phyloP scores from a whole-genome alignment of 1,140 invertebrate genomes.

The Drosophila chauvacae region DNA sequence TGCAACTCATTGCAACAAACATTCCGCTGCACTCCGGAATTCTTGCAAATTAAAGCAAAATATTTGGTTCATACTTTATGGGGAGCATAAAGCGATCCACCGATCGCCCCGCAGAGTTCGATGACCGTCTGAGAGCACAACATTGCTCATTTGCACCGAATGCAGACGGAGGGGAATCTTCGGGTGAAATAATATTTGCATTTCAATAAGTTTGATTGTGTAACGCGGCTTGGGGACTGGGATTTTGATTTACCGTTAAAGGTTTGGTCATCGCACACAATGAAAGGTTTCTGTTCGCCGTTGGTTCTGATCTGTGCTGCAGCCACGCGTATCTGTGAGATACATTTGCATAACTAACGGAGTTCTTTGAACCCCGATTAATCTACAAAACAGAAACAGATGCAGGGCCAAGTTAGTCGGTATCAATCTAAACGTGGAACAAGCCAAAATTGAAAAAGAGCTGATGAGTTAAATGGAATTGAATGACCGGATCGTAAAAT shows the following conservation, averaged over 20 bases:
- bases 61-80: conserved; percentile 21
- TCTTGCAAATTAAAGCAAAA: conserved; percentile 23
- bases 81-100: conserved; percentile 1
- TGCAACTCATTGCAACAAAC: conserved; percentile 19
- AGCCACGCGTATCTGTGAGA: conserved; percentile 74
- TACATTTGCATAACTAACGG: conserved; percentile 72
- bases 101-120: conserved; percentile 39
- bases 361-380: conserved; percentile 73
- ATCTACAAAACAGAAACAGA: conserved; percentile 22
- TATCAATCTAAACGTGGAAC: conserved; percentile 22
- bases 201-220: conserved; percentile 75
- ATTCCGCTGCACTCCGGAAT: conserved; percentile 11
- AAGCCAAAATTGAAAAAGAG: conserved; percentile 9
- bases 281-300: conserved; percentile 36
- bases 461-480: conserved; percentile 32
- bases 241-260: conserved; percentile 60
- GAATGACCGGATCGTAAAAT: conserved; percentile 28
- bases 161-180: conserved; percentile 16
- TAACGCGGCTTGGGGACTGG: conserved; percentile 29
- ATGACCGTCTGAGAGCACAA: conserved; percentile 52
- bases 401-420: conserved; percentile 34
- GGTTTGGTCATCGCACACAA: conserved; percentile 50
- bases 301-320: conserved; percentile 28
- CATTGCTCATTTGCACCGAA: conserved; percentile 29
- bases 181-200: conserved; percentile 62